Conservation (phyloP, 2,888 invertebrate species). For the Phalera bucephala region DNA sequence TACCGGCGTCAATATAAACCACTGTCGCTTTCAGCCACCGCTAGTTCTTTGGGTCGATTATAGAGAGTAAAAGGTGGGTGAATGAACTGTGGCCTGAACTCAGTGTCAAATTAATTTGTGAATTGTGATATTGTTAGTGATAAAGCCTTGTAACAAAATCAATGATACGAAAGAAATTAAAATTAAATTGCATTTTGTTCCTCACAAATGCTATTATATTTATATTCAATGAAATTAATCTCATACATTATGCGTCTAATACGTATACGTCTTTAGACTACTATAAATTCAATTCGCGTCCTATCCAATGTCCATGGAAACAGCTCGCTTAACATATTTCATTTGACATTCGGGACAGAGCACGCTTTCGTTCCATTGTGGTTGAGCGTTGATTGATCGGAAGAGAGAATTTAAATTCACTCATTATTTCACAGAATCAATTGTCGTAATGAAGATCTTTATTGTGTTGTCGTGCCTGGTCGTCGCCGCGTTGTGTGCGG, state of each 20-base stretch:
- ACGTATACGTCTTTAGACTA: too few relatives aligned
- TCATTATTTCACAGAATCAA: constrained; percentile 41
- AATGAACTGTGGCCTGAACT: constrained; percentile 47
- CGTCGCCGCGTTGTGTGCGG: constrained; percentile 57
- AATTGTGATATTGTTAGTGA: constrained; percentile 34
- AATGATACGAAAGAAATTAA: constrained; percentile 6
- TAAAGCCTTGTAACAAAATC: constrained; percentile 5
- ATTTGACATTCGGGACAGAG: constrained; percentile 43
- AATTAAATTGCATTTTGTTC: constrained; percentile 12
- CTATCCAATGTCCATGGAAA: constrained; percentile 44
- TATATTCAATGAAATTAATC: constrained; percentile 2
- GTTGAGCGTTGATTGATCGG: constrained; percentile 29
- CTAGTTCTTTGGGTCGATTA: constrained; percentile 73
- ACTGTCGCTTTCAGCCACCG: constrained; percentile 71
- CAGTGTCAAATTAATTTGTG: constrained; percentile 49
- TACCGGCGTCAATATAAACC: constrained; percentile 73
- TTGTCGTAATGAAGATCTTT: constrained; percentile 57
- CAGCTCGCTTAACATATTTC: constrained; percentile 38
- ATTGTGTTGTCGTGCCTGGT: constrained; percentile 60
- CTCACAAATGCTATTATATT: too few relatives aligned
- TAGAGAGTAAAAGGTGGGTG: constrained; percentile 78
- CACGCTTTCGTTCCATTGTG: constrained; percentile 36
- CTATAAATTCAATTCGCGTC: constrained; percentile 54
- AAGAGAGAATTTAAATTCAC: constrained; percentile 19
- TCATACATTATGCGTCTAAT: too few relatives aligned